Percentiles rank a stretch among this genome's conserved stretches.
Conservation (phyloP, 1,140 invertebrate genomes). For the Zelostemma sp. region DNA sequence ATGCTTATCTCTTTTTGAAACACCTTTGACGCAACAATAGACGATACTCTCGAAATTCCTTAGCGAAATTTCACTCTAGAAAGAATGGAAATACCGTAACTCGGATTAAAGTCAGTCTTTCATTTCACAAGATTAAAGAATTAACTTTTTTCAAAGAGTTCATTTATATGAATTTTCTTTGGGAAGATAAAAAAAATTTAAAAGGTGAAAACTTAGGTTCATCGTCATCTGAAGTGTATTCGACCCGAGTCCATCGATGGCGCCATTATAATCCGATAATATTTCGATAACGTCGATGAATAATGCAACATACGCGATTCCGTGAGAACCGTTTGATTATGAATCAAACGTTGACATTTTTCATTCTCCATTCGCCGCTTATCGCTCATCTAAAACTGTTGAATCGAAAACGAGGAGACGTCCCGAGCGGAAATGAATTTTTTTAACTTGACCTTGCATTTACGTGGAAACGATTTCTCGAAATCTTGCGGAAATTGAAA, state of each 20-base stretch:
- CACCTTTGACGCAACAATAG: slow-evolving; percentile 3
- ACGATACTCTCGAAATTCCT: background rate
- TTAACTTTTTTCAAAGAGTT: too few relatives aligned
- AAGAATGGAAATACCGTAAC: too few relatives aligned
- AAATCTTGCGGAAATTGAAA: background rate
- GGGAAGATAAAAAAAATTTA: too few relatives aligned
- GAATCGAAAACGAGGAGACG: too few relatives aligned
- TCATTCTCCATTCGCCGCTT: background rate
- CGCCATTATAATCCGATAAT: slow-evolving; percentile 63
- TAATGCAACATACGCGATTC: slow-evolving; percentile 56
- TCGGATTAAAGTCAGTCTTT: too few relatives aligned
- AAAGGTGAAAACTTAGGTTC: too few relatives aligned
- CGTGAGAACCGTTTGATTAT: slow-evolving; percentile 57
- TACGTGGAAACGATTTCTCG: background rate
- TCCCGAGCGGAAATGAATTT: too few relatives aligned
- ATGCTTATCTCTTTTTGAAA: background rate
- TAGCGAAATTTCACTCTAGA: background rate
- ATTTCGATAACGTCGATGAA: slow-evolving; percentile 64
- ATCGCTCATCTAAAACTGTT: background rate
- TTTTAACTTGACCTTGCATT: too few relatives aligned
- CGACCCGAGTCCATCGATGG: slow-evolving; percentile 46
- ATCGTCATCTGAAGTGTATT: too few relatives aligned
- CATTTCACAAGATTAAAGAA: too few relatives aligned
- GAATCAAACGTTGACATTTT: slow-evolving; percentile 24
- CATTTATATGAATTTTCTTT: too few relatives aligned